Conservation (phyloP, 2,113 vertebrate species). For the Chaetops frenatus region DNA sequence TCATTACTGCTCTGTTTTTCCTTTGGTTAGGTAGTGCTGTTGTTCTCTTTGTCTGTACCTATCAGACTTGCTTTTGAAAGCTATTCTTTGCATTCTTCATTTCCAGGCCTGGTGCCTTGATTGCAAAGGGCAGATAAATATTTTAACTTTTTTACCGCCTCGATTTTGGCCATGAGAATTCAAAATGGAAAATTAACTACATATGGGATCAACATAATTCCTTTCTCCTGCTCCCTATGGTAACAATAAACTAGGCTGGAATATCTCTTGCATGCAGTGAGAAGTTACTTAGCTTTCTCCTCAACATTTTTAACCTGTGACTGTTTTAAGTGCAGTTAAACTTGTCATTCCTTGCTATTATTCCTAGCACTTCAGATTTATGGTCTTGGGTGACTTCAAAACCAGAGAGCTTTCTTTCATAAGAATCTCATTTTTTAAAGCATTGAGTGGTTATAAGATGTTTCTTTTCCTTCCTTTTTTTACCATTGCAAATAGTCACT, state of each 20-base stretch:
- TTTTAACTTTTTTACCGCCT: not conserved
- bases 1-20: not conserved
- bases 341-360: not conserved
- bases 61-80: not conserved
- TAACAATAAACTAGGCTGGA: not conserved
- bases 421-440: not conserved
- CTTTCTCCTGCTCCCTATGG: not conserved
- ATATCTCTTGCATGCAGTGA: not conserved
- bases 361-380: not conserved
- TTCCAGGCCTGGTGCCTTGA: not conserved
- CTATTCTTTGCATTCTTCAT: not conserved
- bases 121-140: not conserved
- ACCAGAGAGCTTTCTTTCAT: not conserved
- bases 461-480: not conserved
- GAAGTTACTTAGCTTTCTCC: not conserved
- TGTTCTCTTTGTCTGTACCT: not conserved
- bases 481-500: not conserved
- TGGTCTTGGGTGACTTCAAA: not conserved
- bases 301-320: not conserved
- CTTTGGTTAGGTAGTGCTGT: not conserved
- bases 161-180: not conserved
- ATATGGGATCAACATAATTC: not conserved
- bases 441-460: not conserved
- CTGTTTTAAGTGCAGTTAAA: not conserved
- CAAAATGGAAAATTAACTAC: not conserved